Conservation (phyloP, 2,888 invertebrate species). For the Selenia dentaria region DNA sequence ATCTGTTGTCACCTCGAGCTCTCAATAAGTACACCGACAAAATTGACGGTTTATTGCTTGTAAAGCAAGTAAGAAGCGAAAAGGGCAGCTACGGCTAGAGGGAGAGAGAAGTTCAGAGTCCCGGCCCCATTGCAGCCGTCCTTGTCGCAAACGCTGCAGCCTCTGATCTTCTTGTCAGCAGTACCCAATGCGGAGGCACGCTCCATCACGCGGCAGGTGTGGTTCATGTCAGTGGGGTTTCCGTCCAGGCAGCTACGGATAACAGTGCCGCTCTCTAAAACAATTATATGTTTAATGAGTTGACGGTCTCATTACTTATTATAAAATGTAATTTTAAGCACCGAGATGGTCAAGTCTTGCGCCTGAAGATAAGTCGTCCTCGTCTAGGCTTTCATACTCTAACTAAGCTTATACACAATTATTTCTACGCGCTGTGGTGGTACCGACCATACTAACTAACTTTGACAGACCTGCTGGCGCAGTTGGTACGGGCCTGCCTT, state of each 20-base stretch:
- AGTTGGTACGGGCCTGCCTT: too few relatives aligned
- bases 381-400: too few relatives aligned
- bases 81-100: conserved; percentile 60
- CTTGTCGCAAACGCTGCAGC: conserved; percentile 75
- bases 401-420: too few relatives aligned
- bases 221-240: conserved; percentile 57
- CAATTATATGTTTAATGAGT: conserved; percentile 17
- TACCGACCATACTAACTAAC: too few relatives aligned
- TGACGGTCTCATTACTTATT: too few relatives aligned
- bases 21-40: too few relatives aligned
- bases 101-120: conserved; percentile 59
- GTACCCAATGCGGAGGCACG: conserved; percentile 35
- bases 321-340: too few relatives aligned
- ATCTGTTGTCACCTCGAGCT: too few relatives aligned
- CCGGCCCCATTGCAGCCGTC: conserved; percentile 82
- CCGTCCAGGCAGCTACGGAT: conserved; percentile 70
- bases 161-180: conserved; percentile 51
- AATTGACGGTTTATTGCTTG: conserved; percentile 73
- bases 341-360: too few relatives aligned
- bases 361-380: too few relatives aligned
- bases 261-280: conserved; percentile 64
- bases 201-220: conserved; percentile 58
- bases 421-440: too few relatives aligned
- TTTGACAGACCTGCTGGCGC: too few relatives aligned
- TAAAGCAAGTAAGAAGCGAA: conserved; percentile 60